Conservation (phyloP, 2,113 vertebrate species). For the Ia io region DNA sequence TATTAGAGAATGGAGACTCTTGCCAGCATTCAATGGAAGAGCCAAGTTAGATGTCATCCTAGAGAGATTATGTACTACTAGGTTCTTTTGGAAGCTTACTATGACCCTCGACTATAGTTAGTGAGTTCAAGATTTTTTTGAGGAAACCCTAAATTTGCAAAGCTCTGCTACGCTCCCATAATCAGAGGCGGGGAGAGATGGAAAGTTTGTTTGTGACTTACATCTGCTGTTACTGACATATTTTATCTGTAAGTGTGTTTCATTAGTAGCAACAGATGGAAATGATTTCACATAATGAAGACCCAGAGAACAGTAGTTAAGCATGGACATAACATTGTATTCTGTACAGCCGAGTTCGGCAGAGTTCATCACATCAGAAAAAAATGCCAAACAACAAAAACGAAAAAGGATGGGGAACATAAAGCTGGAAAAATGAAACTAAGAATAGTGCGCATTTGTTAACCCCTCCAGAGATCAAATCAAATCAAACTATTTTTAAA, state of each 20-base stretch:
- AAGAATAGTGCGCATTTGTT: not conserved
- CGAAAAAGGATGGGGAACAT: not conserved
- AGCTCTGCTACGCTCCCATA: not conserved
- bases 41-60: not conserved
- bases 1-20: not conserved
- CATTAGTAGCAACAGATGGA: not conserved
- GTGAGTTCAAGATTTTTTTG: too few species aligned
- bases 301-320: not conserved
- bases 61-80: not conserved
- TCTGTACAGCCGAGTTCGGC: not conserved
- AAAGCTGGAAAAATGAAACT: not conserved
- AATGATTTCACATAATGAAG: not conserved
- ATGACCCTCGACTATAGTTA: not conserved
- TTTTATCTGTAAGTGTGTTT: not conserved
- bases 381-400: not conserved
- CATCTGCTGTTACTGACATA: not conserved
- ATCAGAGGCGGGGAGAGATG: not conserved
- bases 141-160: not conserved
- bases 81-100: not conserved
- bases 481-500: not conserved
- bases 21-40: not conserved
- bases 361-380: not conserved
- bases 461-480: not conserved
- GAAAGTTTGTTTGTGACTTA: not conserved
- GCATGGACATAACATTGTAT: not conserved